Base-by-base conservation (phyloP, 1,140 invertebrate genomes). In the Tetramorium alpestre region DNA sequence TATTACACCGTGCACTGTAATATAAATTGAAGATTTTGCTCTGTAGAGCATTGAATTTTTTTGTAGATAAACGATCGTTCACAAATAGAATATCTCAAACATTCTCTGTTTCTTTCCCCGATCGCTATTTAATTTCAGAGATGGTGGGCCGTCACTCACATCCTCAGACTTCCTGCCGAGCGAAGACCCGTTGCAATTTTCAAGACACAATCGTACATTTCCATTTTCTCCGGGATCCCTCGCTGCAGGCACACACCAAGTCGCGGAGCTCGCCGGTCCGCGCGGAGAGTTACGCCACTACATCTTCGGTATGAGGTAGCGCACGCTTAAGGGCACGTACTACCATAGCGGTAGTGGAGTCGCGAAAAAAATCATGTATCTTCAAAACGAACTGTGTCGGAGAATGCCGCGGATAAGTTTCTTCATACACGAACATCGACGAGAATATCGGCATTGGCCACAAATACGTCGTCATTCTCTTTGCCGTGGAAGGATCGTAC, bases 361-460 rank as follows among this genome's bases (percentile, higher is more conserved):
- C 22, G 25, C 76, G 90, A 90, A 92, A 92, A 92, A 90, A 91
- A 92, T 89, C 89, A 72, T 90, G 88, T 91, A 75, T 85, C 77
- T 84, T 92, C 86, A 92, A 93, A 92, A 90, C 84, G 85, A 78
- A 70, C 11, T 65, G 87, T 13, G 80, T 41, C 62, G 70, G 69
- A 78, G 62, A 84, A 70, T 49, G 65, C 64, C 73, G 18, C 54
- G 28, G 86, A 91, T 92, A 87, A 89, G 91, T 91, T 91, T 92
- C 88, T 89, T 92, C 87, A 85, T 88, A 92, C 44, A 92, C 85
- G 64, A 49, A 60, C 82, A 56, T 75, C 54, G 64, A 65, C 75
- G 65, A 62, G 89, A 81, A 86, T 84, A 85, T 80, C 76, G 87
- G 86, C 88, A 91, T 88, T 80, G 85, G 82, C 80, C 7, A 69